Conservation (phyloP, 1,140 invertebrate genomes). For the Episyrphus balteatus region DNA sequence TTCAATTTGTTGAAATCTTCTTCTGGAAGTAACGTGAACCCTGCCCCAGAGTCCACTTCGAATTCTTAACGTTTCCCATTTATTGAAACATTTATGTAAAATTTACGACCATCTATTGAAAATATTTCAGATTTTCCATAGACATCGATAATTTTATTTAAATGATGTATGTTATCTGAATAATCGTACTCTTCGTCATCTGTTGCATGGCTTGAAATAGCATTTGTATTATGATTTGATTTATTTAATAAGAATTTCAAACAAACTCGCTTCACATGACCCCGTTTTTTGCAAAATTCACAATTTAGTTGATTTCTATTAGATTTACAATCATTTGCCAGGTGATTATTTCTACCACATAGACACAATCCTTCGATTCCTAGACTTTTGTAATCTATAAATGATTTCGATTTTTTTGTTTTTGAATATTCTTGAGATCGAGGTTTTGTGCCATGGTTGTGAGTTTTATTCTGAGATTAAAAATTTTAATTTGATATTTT, state of each 20-base stretch:
- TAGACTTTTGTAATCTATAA: background rate
- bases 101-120: background rate
- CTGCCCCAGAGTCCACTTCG: background rate
- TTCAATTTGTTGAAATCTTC: background rate
- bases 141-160: background rate
- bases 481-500: background rate
- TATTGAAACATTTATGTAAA: background rate
- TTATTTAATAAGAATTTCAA: background rate
- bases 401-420: constrained; percentile 2
- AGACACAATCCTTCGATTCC: background rate
- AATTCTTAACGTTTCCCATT: background rate
- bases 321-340: background rate
- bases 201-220: background rate
- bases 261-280: background rate
- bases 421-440: background rate
- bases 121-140: background rate
- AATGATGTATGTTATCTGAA: background rate
- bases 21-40: background rate
- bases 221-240: background rate
- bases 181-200: background rate
- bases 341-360: background rate
- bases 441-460: background rate
- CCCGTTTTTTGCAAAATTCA: background rate
- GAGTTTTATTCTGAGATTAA: background rate
- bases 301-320: background rate